Evolutionary conservation across 2,888 invertebrate species (phyloP), one percentile per base, ranked within the genome.

Genomic region (Microplitis manilae): DNA sequence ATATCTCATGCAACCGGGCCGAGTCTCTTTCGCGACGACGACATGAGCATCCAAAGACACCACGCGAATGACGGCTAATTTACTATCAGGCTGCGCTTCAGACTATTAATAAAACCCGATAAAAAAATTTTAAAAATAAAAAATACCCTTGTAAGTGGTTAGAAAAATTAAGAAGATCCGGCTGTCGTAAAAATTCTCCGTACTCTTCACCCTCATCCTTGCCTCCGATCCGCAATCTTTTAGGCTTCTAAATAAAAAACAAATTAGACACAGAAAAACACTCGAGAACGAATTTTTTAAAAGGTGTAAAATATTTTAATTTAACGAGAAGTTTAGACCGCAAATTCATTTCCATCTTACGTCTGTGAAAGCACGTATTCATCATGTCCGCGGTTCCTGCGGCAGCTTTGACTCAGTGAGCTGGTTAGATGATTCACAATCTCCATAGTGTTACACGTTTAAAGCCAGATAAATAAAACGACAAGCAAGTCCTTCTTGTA

Each of bases 101-200:
- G 80, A 80, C 84, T 85, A 85, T 84, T 84, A 84, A 84, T 84
- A 83, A 84, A 82, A 82, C 83, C 82, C 80, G 80, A 76, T 74
- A 75, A 79, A 79, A 80, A 79, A 78, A 74, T 80, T 76, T 79
- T 75, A 68, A 75, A 77, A 77, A 78, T 76, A 75, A 17, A 68
- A 40, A 68, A 39, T 30, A 2, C 13, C 50, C 50, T 50, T 50
- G 50, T 50, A 50, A 73, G 77, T 77, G 50, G 50, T 50, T 50
- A 50, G 50, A 50, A 50, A 50, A 50, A 50, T 50, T 50, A 13
- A 8, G 9, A 8, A 50, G 50, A 50, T 50, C 50, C 50, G 50
- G 50, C 50, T 50, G 50, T 50, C 50, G 50, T 13, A 50, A 50
- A 8, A 50, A 50, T 50, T 50, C 13, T 50, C 5, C 9, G 50